Percentiles rank a stretch among this genome's conserved stretches.
Conservation (phyloP, 2,888 invertebrate species). For the Toxonevra muliebris region DNA sequence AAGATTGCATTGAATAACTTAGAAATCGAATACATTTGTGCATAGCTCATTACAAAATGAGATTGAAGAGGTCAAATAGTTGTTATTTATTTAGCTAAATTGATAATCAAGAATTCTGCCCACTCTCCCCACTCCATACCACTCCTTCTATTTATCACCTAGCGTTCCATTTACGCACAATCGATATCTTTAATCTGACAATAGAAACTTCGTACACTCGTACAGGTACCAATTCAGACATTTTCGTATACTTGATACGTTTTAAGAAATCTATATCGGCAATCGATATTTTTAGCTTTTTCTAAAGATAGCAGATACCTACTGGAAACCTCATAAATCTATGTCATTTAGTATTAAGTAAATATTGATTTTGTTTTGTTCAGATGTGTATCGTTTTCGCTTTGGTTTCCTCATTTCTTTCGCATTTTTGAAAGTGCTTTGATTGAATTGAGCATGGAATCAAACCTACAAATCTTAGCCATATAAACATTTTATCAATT, state of each 20-base stretch:
- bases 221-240: background rate
- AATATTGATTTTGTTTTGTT: conserved; percentile 13
- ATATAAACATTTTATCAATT: conserved; percentile 12
- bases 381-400: background rate
- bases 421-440: background rate
- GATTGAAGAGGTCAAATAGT: too few relatives aligned
- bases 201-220: background rate
- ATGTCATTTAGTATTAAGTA: conserved; percentile 41
- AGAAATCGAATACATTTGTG: too few relatives aligned
- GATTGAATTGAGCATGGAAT: conserved; percentile 6
- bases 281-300: conserved; percentile 22
- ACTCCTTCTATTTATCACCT: too few relatives aligned
- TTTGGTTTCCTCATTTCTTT: background rate
- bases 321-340: conserved; percentile 47
- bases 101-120: too few relatives aligned
- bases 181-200: too few relatives aligned
- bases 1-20: too few relatives aligned
- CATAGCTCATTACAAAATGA: too few relatives aligned
- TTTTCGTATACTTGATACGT: background rate
- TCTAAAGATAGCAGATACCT: conserved; percentile 12
- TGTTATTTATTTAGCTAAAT: too few relatives aligned
- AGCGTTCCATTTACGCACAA: too few relatives aligned
- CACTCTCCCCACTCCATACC: too few relatives aligned
- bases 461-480: conserved; percentile 17
- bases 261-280: conserved; percentile 20